Percentiles rank a stretch among this genome's conserved stretches.
Conservation (phyloP, 35 echinoderm and acorn worm genomes). For the Eucidaris tribuloides region DNA sequence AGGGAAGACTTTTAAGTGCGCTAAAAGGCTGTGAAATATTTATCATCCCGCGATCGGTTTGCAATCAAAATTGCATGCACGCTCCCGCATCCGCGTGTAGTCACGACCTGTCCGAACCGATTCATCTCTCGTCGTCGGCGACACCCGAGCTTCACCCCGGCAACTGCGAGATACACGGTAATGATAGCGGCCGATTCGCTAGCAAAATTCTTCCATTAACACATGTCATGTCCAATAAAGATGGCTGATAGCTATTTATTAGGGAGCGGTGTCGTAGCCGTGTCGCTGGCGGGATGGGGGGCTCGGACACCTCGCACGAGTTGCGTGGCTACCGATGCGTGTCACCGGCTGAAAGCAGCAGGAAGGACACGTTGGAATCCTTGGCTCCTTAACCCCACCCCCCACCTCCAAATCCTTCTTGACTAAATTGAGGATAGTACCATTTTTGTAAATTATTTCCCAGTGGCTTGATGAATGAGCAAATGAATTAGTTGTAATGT, state of each 20-base stretch:
- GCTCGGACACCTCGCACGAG: not conserved
- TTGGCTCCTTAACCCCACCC: not conserved
- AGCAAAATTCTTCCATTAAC: conserved; percentile 31
- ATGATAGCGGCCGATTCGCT: conserved; percentile 15
- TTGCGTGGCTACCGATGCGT: not conserved
- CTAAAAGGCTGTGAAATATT: conserved; percentile 36
- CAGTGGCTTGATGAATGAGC: conserved; percentile 27
- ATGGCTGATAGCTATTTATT: conserved; percentile 31
- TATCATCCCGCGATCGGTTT: conserved; percentile 7
- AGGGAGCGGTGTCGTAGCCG: not conserved
- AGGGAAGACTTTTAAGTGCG: conserved; percentile 7
- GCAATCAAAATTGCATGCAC: conserved; percentile 31
- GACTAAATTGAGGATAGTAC: not conserved
- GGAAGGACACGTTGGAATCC: not conserved
- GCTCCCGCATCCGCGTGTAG: not conserved
- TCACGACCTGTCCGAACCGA: conserved; percentile 29
- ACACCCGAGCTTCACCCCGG: conserved; percentile 15
- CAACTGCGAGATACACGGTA: conserved; percentile 12
- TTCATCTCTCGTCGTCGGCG: conserved; percentile 5
- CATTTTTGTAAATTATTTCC: not conserved
- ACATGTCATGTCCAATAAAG: conserved; percentile 31
- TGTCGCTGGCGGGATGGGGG: conserved; percentile 11
- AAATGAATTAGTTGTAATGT: not conserved
- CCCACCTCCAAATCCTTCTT: not conserved
- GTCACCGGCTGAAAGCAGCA: not conserved